These are phyloP conservation scores for Drosophila aldrichi DNA, from an alignment of 2,888 invertebrate species.

Conservation along the genomic window DNA sequence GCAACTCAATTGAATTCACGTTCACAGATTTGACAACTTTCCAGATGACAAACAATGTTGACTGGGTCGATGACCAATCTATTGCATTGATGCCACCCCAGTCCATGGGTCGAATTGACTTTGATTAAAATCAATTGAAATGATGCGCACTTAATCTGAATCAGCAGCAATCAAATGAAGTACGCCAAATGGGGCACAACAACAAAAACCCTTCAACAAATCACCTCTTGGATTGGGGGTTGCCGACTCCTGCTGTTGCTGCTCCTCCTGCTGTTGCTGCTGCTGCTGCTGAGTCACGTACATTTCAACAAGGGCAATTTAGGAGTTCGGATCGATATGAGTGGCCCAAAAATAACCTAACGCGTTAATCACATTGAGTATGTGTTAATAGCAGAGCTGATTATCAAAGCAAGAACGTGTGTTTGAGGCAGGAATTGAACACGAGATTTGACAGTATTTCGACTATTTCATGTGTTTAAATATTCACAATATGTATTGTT, in stretches of 20 bases:
- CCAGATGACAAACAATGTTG: slow-evolving; percentile 9
- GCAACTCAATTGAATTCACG: slow-evolving; percentile 4
- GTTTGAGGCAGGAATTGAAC: not conserved
- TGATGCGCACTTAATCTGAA: slow-evolving; percentile 47
- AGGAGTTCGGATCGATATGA: slow-evolving; percentile 47
- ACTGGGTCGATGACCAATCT: slow-evolving; percentile 35
- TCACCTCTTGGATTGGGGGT: slow-evolving; percentile 6
- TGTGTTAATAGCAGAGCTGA: not conserved
- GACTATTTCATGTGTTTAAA: not conserved
- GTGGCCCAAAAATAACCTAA: slow-evolving; percentile 10
- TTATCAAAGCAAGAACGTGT: not conserved
- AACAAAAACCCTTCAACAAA: slow-evolving; percentile 30
- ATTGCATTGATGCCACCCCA: slow-evolving; percentile 9
- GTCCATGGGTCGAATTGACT: slow-evolving; percentile 65
- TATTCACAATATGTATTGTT: too few species aligned
- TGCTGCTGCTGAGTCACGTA: slow-evolving; percentile 41
- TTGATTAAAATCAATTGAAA: slow-evolving; percentile 82
- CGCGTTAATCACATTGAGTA: slow-evolving; percentile 3
- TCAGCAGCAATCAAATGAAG: slow-evolving; percentile 12
- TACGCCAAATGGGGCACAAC: slow-evolving; percentile 10
- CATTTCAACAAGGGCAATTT: slow-evolving; percentile 19
- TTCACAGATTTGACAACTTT: slow-evolving; percentile 9
- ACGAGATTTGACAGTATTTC: not conserved
- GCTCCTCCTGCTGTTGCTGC: slow-evolving; percentile 8
- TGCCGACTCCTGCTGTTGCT: not conserved